Evolutionary conservation across 2,113 vertebrate genomes (phyloP).

Genomic region (Pelmatolapia mariae): DNA sequence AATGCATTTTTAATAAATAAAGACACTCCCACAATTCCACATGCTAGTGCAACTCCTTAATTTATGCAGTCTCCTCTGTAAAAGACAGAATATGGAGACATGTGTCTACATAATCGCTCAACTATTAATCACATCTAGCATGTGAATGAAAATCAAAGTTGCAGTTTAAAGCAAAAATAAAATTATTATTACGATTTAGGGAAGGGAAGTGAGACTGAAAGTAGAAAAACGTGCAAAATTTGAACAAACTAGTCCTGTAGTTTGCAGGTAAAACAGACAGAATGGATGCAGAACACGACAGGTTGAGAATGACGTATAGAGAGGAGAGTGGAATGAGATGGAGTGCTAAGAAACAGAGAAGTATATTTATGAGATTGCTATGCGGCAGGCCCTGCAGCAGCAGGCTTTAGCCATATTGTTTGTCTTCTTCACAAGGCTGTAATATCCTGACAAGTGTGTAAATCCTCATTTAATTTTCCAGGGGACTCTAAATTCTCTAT

Average conservation of each 20-base stretch:
- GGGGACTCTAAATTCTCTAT: neutral
- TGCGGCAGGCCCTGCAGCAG: neutral
- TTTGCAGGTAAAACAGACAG: neutral
- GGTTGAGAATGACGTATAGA: neutral
- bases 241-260: neutral
- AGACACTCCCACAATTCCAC: neutral
- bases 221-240: neutral
- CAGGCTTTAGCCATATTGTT: neutral
- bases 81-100: neutral
- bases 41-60: neutral
- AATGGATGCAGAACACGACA: neutral
- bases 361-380: constrained; percentile 18
- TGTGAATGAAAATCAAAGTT: constrained; percentile 2
- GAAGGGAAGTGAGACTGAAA: neutral
- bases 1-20: constrained; percentile 7
- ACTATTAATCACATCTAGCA: constrained; percentile 8
- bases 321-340: neutral
- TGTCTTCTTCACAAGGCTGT: neutral
- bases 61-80: neutral
- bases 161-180: neutral
- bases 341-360: neutral
- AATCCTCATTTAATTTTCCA: constrained; percentile 34
- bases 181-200: neutral
- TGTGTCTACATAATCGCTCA: neutral
- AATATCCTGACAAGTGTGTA: constrained; percentile 22